Base-by-base conservation (phyloP, 1,140 invertebrate species). In the Bursaphelenchus mucronatus region DNA sequence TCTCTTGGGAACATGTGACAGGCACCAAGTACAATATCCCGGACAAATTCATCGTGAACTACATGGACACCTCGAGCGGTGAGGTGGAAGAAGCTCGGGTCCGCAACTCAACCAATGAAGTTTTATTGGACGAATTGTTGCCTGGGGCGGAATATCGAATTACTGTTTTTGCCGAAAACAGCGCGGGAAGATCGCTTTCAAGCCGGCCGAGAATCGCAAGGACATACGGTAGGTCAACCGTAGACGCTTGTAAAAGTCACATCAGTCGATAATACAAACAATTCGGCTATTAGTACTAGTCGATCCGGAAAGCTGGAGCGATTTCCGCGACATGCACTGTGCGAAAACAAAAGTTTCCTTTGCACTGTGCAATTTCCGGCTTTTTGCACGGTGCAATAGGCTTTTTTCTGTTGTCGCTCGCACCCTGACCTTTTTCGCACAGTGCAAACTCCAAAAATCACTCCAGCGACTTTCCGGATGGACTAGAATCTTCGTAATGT, bases 41-140 rank as follows among this genome's bases (percentile, higher is more conserved):
- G 8, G 66, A 70, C 15, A 67, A 71, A 15, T 59, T 64, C 41
- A 44, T 70, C 15, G 44, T 70, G 5, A n/a, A 45, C 40, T 69
- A 65, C 50, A 17, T 9, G 7, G 15, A 65, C 17, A 61, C 52
- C 8, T 51, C 71, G 15, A 63, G 43, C 13, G 47, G 49, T 7
- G n/a, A 30, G 15, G 50, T 59, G 1, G 40, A 39, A 17, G 57
- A 59, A 39, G 45, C 45, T 1, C 13, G 19, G 6, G 66, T 44
- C 9, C 30, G 61, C 19, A 71, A 67, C 39, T 43, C 21, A 3
- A 71, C 50, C 19, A 43, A 19, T 19, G 68, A 67, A 40, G 19
- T 70, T 8, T 51, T 67, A 44, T 7, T 67, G 15, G 45, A 67
- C 21, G 53, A 71, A 13, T 45, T 67, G 2, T 15, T 71, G 15